These are phyloP conservation scores for Formica selysi DNA, from an alignment of 1,140 invertebrate genomes.

Conservation along the genomic window DNA sequence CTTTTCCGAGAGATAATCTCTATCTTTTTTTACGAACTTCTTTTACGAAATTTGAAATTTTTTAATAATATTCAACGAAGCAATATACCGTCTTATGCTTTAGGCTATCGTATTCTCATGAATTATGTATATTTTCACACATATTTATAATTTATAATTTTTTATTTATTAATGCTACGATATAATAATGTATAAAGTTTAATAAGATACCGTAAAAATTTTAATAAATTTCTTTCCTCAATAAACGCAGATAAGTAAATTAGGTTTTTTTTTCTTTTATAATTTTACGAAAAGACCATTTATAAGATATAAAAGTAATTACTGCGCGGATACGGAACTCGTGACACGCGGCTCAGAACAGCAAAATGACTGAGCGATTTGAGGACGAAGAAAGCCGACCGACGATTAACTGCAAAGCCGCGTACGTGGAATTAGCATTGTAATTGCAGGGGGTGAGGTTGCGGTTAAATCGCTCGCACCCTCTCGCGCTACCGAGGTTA, in stretches of 20 bases:
- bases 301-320: constrained; percentile 6
- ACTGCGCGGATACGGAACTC: not conserved
- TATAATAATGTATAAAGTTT: not conserved
- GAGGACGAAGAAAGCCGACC: constrained; percentile 64
- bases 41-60: not conserved
- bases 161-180: not conserved
- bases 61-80: not conserved
- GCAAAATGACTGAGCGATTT: constrained; percentile 51
- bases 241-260: not conserved
- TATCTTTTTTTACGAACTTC: not conserved
- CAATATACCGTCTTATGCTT: not conserved
- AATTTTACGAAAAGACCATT: not conserved
- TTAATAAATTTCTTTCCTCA: not conserved
- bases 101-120: not conserved
- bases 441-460: constrained; percentile 70
- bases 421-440: constrained; percentile 76
- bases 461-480: constrained; percentile 62
- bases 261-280: no score
- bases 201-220: not conserved
- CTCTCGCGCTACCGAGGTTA: not conserved
- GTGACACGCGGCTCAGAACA: not conserved
- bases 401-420: constrained; percentile 69
- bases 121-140: not conserved
- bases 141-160: not conserved
- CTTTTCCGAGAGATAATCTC: constrained; percentile 12